Conservation (phyloP, 2,113 vertebrate genomes). For the Campylomormyrus tamandua region DNA sequence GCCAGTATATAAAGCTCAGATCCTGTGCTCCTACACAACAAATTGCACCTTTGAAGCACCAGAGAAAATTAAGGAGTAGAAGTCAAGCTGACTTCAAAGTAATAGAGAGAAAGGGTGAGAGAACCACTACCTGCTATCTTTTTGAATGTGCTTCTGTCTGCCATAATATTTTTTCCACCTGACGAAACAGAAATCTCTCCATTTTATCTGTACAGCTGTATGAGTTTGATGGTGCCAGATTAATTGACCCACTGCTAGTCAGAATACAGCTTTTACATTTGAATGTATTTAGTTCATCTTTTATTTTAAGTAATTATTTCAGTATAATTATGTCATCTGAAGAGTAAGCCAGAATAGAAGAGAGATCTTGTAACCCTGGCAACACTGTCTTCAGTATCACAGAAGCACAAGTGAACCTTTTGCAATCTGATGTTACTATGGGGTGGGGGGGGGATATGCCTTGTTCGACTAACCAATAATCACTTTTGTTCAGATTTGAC, state of each 20-base stretch:
- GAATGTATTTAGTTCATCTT: constrained; percentile 36
- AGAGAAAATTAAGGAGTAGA: constrained; percentile 2
- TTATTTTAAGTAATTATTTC: constrained; percentile 17
- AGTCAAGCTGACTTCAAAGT: neutral
- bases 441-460: neutral
- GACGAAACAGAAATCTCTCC: neutral
- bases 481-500: neutral
- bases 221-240: constrained; percentile 15
- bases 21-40: neutral
- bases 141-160: neutral
- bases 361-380: neutral
- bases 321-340: neutral
- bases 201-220: constrained; percentile 13
- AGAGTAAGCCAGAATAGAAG: neutral
- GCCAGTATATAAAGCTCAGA: neutral
- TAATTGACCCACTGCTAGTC: constrained; percentile 25
- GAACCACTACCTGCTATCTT: neutral
- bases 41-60: neutral
- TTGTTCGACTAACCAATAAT: neutral
- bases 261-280: constrained; percentile 22
- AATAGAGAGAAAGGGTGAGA: neutral
- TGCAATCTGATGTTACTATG: neutral
- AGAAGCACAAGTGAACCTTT: neutral
- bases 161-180: neutral
- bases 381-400: neutral